phyloP scores from a whole-genome alignment of 2,113 vertebrate species.

The Colossoma macropomum region DNA sequence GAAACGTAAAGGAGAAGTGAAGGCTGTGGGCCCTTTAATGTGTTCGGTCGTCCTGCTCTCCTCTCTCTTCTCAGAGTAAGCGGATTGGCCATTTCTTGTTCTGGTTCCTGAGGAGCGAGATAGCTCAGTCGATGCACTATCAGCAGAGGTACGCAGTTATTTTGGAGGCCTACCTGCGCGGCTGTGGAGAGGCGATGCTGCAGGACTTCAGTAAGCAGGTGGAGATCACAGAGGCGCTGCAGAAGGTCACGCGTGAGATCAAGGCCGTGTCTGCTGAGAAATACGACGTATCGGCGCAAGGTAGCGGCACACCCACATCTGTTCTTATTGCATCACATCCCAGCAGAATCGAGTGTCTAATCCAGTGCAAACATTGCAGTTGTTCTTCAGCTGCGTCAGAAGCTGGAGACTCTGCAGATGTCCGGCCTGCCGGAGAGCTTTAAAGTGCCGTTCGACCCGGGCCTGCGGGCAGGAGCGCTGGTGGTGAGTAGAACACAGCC shows the following conservation, averaged over 20 bases:
- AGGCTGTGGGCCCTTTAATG: too few relatives aligned
- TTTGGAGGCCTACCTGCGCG: conserved; percentile 92
- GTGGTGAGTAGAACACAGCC: conserved; percentile 77
- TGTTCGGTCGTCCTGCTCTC: neutral
- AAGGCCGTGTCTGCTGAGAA: conserved; percentile 93
- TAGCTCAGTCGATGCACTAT: conserved; percentile 98
- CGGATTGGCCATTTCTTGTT: conserved; percentile 97
- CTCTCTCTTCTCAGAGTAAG: conserved; percentile 83
- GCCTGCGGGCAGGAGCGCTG: conserved; percentile 89
- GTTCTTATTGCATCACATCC: neutral
- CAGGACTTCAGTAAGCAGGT: conserved; percentile 92
- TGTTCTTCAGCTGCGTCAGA: conserved; percentile 91
- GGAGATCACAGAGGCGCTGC: conserved; percentile 90
- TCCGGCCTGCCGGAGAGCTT: conserved; percentile 89
- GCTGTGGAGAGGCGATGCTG: conserved; percentile 93
- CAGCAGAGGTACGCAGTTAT: conserved; percentile 95
- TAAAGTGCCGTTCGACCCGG: conserved; percentile 93
- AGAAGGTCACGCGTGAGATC: conserved; percentile 93
- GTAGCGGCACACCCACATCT: conserved; percentile 68
- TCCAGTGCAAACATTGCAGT: conserved; percentile 74
- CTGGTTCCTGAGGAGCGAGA: conserved; percentile 98
- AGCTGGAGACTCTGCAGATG: conserved; percentile 89
- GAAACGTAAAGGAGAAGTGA: too few relatives aligned
- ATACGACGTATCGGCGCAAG: conserved; percentile 93
- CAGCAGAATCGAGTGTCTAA: neutral